Evolutionary conservation across 2,797 vertebrate species (phyloP), one percentile per base, ranked within the genome.

Genomic region (Oreonectes daqikongensis): DNA sequence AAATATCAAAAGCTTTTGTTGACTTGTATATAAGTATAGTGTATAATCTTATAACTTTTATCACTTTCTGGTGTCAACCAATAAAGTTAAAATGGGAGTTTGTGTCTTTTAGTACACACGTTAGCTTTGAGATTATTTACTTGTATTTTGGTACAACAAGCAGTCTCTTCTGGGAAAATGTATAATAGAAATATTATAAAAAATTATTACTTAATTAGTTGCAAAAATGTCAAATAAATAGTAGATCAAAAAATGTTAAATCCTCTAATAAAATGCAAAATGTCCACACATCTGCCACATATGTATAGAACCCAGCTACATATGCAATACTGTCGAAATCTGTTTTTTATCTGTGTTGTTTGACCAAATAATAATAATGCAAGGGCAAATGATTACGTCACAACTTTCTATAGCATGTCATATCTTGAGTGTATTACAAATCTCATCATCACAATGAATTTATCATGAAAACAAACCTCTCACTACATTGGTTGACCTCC

Each of bases 361-460:
- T 12, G 40, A 42, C 40, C 12, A 57, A 57, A 28, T 57, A 28
- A 24, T 14, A 26, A 26, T 50, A 11, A 14, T 5, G 48, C 12
- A 7, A 18, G 17, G 15, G 53, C 53, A 55, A 11, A 55, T 53
- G 15, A 26, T 26, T 28, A 57, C 53, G 28, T 24, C 15, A 12
- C 53, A 26, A 26, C 42, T 18, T 60, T 50, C 28, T 20, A 17
- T n/a, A 20, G 5, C 2, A 11, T 60, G 28, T 18, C 8, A 9
- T 32, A 28, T 38, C 14, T 61, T 59, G 14, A 61, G 28, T 38
- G 20, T 15, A 61, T 30, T 68, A 22, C 44, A 55, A 26, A 40
- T 61, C 48, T 42, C 32, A 48, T 61, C 26, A 68, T 77, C n/a
- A 22, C 66, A 64, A 20, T 38, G 20, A 53, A 69, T 57, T 59